Conservation (phyloP, 2,113 vertebrate species). For the Rhea americana region DNA sequence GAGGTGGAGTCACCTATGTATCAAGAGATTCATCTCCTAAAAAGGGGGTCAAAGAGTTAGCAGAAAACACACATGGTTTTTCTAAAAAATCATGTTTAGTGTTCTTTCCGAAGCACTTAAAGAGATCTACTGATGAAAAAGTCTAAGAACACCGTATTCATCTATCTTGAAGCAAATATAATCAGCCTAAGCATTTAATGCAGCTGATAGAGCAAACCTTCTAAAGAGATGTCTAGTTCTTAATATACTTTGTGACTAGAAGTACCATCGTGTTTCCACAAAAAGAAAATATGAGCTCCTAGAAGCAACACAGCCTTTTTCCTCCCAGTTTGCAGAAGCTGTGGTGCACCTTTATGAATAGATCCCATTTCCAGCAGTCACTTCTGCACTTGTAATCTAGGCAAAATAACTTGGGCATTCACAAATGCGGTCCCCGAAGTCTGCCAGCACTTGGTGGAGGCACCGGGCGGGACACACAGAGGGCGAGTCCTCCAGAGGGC, state of each 20-base stretch:
- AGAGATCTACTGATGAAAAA: accelerated
- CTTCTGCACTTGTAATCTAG: background rate
- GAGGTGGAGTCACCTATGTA: background rate
- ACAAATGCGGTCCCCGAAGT: background rate
- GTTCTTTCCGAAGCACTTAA: background rate
- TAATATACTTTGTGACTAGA: background rate
- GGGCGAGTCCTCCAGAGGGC: background rate
- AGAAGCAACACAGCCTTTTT: background rate
- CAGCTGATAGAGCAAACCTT: background rate
- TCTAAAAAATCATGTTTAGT: background rate
- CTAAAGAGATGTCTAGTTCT: background rate
- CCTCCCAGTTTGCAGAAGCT: constrained; percentile 11
- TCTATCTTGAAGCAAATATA: background rate
- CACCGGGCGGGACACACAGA: background rate
- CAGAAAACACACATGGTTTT: background rate
- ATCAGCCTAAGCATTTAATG: background rate
- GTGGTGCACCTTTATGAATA: constrained; percentile 42
- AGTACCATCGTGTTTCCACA: background rate
- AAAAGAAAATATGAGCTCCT: constrained; percentile 26
- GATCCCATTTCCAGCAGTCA: constrained; percentile 1
- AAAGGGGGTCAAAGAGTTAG: background rate
- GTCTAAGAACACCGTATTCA: background rate
- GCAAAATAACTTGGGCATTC: background rate
- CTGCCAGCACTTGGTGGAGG: background rate
- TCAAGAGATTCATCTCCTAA: background rate